Evolutionary conservation across 2,888 invertebrate species (phyloP).

Genomic region (Scelioninae gen. 1): DNA sequence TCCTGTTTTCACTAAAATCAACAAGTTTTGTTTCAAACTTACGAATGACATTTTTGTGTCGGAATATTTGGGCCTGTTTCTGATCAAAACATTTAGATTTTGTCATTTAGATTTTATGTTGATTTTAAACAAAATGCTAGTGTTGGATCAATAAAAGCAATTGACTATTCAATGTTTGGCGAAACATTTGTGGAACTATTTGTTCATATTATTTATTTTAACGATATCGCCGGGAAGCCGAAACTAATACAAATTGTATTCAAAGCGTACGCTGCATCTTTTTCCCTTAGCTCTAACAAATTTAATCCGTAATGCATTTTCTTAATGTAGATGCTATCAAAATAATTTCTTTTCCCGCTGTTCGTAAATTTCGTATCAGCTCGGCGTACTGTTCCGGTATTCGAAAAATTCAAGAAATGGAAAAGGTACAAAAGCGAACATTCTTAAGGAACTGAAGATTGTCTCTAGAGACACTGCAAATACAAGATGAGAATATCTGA

Average conservation of each 20-base stretch:
- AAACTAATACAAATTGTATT: slow-evolving; percentile 4
- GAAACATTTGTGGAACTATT: too few relatives aligned
- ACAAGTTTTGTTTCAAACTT: too few relatives aligned
- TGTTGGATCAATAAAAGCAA: too few relatives aligned
- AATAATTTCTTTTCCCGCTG: slow-evolving; percentile 49
- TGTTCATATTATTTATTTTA: not conserved
- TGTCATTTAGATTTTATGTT: too few relatives aligned
- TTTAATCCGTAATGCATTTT: slow-evolving; percentile 47
- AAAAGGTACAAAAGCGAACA: slow-evolving; percentile 29
- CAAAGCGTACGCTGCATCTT: slow-evolving; percentile 2
- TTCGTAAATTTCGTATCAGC: slow-evolving; percentile 47
- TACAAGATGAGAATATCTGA: slow-evolving; percentile 62
- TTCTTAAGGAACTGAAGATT: slow-evolving; percentile 57
- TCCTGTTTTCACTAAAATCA: too few relatives aligned
- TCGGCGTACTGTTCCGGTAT: slow-evolving; percentile 37
- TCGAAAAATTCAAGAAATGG: slow-evolving; percentile 52
- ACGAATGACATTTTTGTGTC: too few relatives aligned
- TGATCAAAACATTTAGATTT: too few relatives aligned
- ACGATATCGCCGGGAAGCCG: not conserved
- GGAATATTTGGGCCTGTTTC: too few relatives aligned
- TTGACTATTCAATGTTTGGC: too few relatives aligned
- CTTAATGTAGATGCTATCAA: slow-evolving; percentile 49
- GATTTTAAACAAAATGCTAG: too few relatives aligned
- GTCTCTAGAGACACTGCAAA: slow-evolving; percentile 51
- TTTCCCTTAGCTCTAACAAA: slow-evolving; percentile 26